Conservation (phyloP, 2,797 vertebrate species). For the Coendou prehensilis region DNA sequence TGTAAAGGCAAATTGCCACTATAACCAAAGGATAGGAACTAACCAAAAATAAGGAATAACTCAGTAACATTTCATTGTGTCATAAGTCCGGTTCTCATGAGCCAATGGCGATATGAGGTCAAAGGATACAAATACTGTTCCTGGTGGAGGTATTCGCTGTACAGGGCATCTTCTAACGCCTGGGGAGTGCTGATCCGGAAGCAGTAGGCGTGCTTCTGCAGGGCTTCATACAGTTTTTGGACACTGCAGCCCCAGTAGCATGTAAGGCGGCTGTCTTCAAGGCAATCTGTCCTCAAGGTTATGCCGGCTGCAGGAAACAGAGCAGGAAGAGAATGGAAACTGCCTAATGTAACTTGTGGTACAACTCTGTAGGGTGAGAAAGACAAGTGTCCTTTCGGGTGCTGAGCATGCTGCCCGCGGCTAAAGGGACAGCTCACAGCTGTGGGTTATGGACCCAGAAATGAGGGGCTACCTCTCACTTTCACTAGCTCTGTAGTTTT, state of each 20-base stretch:
- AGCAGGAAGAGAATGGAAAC: slow-evolving; percentile 53
- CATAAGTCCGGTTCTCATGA: background rate
- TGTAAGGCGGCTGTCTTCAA: slow-evolving; percentile 94
- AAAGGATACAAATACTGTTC: slow-evolving; percentile 96
- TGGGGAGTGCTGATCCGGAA: slow-evolving; percentile 90
- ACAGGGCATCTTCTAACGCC: slow-evolving; percentile 92
- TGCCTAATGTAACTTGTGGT: background rate
- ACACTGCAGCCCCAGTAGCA: slow-evolving; percentile 97
- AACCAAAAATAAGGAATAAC: slow-evolving; percentile 26
- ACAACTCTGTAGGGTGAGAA: background rate
- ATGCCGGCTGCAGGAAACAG: slow-evolving; percentile 89
- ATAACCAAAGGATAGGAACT: slow-evolving; percentile 46
- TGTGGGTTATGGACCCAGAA: background rate
- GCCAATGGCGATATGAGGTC: background rate
- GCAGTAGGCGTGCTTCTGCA: slow-evolving; percentile 91
- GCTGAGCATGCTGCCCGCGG: background rate
- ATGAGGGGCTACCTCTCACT: slow-evolving; percentile 18
- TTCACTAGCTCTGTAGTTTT: background rate
- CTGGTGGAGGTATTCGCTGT: slow-evolving; percentile 89
- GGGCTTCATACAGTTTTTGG: slow-evolving; percentile 91
- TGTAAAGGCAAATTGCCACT: slow-evolving; percentile 88
- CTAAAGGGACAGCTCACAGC: background rate
- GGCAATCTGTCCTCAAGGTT: slow-evolving; percentile 90
- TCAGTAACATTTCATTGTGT: slow-evolving; percentile 15
- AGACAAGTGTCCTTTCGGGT: background rate